phyloP scores from a whole-genome alignment of 30 jellyfish, hydroid and myxozoan genomes.

The Calvadosia cruxmelitensis region DNA sequence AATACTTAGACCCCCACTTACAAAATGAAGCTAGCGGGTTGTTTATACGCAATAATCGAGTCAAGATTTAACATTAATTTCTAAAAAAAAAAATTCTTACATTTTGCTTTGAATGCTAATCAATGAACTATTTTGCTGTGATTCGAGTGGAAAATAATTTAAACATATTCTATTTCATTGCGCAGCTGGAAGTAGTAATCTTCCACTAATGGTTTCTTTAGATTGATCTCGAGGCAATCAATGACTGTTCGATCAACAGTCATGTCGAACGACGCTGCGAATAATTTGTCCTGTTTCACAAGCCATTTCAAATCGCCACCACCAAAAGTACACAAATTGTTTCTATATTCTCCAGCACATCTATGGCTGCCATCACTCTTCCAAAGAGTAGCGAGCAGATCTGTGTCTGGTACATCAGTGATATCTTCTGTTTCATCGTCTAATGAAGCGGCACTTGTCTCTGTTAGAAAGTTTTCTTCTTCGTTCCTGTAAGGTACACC shows the following conservation, averaged over 20 bases:
- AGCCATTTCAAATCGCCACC: slow-evolving; percentile 82
- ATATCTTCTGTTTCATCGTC: slow-evolving; percentile 10
- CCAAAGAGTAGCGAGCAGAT: slow-evolving; percentile 46
- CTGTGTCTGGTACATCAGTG: slow-evolving; percentile 15
- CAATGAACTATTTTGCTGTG: too few relatives aligned
- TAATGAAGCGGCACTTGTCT: slow-evolving; percentile 5
- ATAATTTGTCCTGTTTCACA: slow-evolving; percentile 57
- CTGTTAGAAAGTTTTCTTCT: neutral
- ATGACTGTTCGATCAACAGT: slow-evolving; percentile 63
- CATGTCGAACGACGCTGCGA: slow-evolving; percentile 81
- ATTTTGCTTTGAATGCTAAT: too few relatives aligned
- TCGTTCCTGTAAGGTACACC: slow-evolving; percentile 40
- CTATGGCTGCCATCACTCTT: slow-evolving; percentile 34
- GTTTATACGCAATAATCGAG: too few relatives aligned
- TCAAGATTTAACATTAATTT: too few relatives aligned
- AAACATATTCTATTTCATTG: neutral
- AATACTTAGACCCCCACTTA: too few relatives aligned
- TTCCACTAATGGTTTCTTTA: slow-evolving; percentile 45
- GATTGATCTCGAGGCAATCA: slow-evolving; percentile 54
- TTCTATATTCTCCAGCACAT: slow-evolving; percentile 65
- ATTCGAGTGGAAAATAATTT: too few relatives aligned
- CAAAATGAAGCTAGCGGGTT: too few relatives aligned
- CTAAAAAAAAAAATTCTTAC: too few relatives aligned
- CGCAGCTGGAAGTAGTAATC: slow-evolving; percentile 9
- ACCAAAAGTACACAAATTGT: slow-evolving; percentile 46